phyloP scores from a whole-genome alignment of 2,113 vertebrate genomes.

The Corythaeola cristata region DNA sequence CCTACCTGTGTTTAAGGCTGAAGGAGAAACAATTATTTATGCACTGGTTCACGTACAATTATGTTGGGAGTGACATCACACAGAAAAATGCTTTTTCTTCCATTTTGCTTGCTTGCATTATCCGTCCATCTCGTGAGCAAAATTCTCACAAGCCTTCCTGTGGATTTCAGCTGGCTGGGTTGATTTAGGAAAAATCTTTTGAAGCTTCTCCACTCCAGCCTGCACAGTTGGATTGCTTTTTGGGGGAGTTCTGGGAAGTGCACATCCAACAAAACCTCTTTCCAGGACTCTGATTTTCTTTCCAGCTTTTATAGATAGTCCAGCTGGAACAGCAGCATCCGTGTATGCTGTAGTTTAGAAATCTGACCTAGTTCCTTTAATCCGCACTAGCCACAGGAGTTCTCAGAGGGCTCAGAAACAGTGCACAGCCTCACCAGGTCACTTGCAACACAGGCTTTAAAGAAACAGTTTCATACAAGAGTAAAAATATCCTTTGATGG shows the following conservation, averaged over 20 bases:
- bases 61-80: not conserved
- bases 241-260: conserved; percentile 48
- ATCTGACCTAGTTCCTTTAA: conserved; percentile 60
- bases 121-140: not conserved
- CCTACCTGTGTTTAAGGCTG: not conserved
- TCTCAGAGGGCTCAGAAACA: conserved; percentile 51
- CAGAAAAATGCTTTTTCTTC: not conserved
- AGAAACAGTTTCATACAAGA: conserved; percentile 17
- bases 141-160: conserved; percentile 13
- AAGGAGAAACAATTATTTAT: not conserved
- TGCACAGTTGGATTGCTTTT: conserved; percentile 59
- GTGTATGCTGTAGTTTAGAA: conserved; percentile 39
- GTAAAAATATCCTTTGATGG: conserved; percentile 21
- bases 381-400: not conserved
- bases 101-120: conserved; percentile 1
- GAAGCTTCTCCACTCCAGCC: conserved; percentile 43
- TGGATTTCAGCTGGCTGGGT: conserved; percentile 17
- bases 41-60: not conserved
- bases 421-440: not conserved
- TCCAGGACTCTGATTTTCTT: conserved; percentile 59
- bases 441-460: conserved; percentile 34
- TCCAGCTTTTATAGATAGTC: conserved; percentile 54
- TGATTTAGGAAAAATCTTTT: conserved; percentile 49
- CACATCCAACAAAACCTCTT: conserved; percentile 44
- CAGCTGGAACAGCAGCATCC: conserved; percentile 59